Percentiles rank a stretch among this genome's conserved stretches.
Conservation (phyloP, 2,797 vertebrate genomes). For the Sebastes glaucus region DNA sequence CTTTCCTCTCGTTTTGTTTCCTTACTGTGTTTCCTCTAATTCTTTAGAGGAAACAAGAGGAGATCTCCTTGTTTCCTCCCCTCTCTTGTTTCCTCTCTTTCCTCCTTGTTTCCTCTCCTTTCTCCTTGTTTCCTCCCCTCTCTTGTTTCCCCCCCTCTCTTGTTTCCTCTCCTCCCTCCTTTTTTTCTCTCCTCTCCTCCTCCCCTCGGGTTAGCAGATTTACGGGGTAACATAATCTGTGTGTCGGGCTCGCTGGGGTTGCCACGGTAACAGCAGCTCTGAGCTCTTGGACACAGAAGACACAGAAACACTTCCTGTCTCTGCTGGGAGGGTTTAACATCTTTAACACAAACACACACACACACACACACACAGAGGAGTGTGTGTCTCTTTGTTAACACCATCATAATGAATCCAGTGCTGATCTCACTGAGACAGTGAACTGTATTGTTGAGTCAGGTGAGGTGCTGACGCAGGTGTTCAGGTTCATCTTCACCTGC, state of each 20-base stretch:
- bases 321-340: background rate
- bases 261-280: conserved; percentile 25
- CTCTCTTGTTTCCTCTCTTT: background rate
- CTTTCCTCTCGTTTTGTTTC: too few species aligned
- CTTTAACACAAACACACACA: background rate
- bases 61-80: too few species aligned
- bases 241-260: background rate
- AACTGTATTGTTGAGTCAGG: too few species aligned
- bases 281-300: background rate
- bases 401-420: too few species aligned
- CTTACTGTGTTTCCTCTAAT: too few species aligned
- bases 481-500: background rate
- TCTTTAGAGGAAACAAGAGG: too few species aligned
- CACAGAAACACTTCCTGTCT: background rate
- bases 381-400: background rate
- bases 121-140: background rate
- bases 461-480: too few species aligned
- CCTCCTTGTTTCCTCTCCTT: background rate
- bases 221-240: background rate
- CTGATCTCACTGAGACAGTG: too few species aligned
- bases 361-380: background rate
- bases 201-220: background rate
- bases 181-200: background rate
- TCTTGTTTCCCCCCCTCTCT: background rate
- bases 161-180: too few species aligned